Evolutionary conservation across 2,113 vertebrate species (phyloP).

Genomic region (Oenanthe melanoleuca): DNA sequence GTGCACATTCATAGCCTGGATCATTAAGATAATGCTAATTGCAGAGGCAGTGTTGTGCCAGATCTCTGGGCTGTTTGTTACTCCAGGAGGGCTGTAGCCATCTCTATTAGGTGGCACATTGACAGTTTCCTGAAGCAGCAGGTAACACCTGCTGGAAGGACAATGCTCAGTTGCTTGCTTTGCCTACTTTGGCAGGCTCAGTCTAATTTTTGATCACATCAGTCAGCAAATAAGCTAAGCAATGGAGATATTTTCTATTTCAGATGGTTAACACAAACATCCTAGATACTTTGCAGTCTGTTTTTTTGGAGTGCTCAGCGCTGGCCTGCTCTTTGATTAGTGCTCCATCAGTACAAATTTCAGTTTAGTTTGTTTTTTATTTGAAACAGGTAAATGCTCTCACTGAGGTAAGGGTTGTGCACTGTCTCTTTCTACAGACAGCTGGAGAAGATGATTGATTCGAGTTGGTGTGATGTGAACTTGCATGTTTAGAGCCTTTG

Average conservation of each 20-base stretch:
- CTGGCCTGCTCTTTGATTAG: not conserved
- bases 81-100: not conserved
- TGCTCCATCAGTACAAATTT: not conserved
- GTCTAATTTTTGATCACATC: not conserved
- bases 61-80: not conserved
- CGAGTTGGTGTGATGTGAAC: not conserved
- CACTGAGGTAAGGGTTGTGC: not conserved
- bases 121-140: not conserved
- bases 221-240: not conserved
- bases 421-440: not conserved
- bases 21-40: not conserved
- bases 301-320: not conserved
- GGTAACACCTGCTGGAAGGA: not conserved
- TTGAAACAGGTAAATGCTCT: not conserved
- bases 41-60: not conserved
- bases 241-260: not conserved
- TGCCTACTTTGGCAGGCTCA: not conserved
- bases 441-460: not conserved
- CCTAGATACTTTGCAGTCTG: not conserved
- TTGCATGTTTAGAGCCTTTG: not conserved
- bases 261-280: not conserved
- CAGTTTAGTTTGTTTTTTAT: not conserved
- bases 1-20: not conserved
- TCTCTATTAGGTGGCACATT: fast-evolving
- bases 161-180: not conserved